Percentiles rank a stretch among this genome's conserved stretches.
phyloP scores from a whole-genome alignment of 1,140 invertebrate genomes.

The Metaphire vulgaris region DNA sequence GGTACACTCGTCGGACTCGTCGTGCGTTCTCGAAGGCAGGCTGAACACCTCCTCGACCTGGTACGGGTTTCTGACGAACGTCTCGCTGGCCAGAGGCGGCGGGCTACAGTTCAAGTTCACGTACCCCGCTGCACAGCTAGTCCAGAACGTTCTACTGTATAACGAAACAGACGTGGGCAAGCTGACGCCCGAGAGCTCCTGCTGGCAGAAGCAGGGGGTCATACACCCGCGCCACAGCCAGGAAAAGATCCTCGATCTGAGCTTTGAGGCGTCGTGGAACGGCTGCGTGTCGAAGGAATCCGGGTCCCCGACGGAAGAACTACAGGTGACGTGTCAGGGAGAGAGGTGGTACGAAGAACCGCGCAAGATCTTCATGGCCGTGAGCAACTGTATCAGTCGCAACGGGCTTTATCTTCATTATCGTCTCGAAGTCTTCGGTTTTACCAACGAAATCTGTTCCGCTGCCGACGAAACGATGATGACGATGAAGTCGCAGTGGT shows the following conservation, averaged over 20 bases:
- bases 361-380: conserved; percentile 11
- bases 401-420: conserved; percentile 22
- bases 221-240: conserved; percentile 5
- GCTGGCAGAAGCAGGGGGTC: conserved; percentile 28
- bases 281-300: conserved; percentile 21
- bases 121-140: conserved; percentile 18
- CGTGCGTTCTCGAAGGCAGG: conserved; percentile 18
- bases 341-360: conserved; percentile 9
- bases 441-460: conserved; percentile 12
- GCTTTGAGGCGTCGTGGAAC: conserved; percentile 20
- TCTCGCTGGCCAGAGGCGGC: conserved; percentile 12
- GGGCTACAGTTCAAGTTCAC: conserved; percentile 21
- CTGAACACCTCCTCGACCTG: conserved; percentile 21
- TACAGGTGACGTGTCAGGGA: conserved; percentile 1
- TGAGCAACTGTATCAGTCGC: conserved; percentile 22
- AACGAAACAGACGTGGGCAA: conserved; percentile 5
- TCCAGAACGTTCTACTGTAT: conserved; percentile 22
- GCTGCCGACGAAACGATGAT: not conserved
- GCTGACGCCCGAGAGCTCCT: conserved; percentile 8
- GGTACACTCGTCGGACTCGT: not conserved
- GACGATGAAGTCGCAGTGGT: not conserved
- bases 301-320: not conserved
- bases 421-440: conserved; percentile 8
- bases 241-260: conserved; percentile 22
- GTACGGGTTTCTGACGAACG: conserved; percentile 24